Conservation (phyloP, 2,888 invertebrate species). For the Tortrix viridana region DNA sequence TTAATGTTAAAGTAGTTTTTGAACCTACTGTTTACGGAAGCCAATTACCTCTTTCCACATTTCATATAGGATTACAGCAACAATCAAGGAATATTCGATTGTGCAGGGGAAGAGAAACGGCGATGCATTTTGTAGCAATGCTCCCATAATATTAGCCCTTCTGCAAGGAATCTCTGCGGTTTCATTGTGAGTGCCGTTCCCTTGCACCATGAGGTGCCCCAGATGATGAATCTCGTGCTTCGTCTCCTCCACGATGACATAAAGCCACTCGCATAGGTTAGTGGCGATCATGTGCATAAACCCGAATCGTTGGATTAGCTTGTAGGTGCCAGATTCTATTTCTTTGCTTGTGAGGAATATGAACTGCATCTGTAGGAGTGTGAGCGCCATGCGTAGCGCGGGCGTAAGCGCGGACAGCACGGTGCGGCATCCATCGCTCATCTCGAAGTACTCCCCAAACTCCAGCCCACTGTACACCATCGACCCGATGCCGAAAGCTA, state of each 20-base stretch:
- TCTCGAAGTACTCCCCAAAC: conserved; percentile 90
- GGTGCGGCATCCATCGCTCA: conserved; percentile 86
- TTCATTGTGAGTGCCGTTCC: conserved; percentile 46
- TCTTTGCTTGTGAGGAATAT: conserved; percentile 95
- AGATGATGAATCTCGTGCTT: conserved; percentile 93
- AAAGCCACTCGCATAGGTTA: conserved; percentile 96
- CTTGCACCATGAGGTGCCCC: conserved; percentile 69
- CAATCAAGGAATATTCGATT: conserved; percentile 95
- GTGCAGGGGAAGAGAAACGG: conserved; percentile 95
- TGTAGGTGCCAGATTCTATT: conserved; percentile 85
- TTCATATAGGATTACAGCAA: conserved; percentile 94
- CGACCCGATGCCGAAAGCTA: conserved; percentile 86
- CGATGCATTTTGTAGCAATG: conserved; percentile 87
- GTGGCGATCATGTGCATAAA: conserved; percentile 97
- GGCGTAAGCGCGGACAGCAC: conserved; percentile 90
- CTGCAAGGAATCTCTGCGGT: conserved; percentile 73
- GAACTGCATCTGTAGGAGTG: conserved; percentile 96
- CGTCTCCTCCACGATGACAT: conserved; percentile 94
- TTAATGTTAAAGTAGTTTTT: too few species aligned
- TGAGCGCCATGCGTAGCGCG: conserved; percentile 91
- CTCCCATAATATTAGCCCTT: conserved; percentile 88
- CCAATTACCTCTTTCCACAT: conserved; percentile 93
- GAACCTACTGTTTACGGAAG: too few species aligned
- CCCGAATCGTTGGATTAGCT: conserved; percentile 92
- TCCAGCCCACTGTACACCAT: conserved; percentile 89